Evolutionary conservation across 2,797 vertebrate species (phyloP), one percentile per base, ranked within the genome.

Genomic region (Gymnocypris eckloni): DNA sequence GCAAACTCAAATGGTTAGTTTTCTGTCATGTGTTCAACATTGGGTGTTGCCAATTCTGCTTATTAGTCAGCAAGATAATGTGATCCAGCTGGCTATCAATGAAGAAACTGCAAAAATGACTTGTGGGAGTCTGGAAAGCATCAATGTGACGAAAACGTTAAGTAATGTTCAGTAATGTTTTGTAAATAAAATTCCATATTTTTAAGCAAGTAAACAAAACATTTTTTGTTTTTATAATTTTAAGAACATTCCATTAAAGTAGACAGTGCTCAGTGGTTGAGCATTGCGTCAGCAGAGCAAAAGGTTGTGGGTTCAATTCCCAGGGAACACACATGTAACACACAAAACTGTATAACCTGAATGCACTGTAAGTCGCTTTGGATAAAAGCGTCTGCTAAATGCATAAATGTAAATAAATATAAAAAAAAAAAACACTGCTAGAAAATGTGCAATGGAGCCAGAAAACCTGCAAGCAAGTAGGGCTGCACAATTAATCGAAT

Each of bases 61-160:
- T 8, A 79, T 79, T 64, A 64, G 56, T 64, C n/a, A 45, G 13
- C 37, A 79, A 79, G 56, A 20, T 79, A 79, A 79, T 45, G 39
- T 45, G 28, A 18, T 61, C 39, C 56, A 79, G 56, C n/a, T 64
- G 56, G 56, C 56, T 43, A 45, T 25, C 15, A 28, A 6, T 28
- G 15, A 2, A 64, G 77, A 16, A 64, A 64, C 16, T 45, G 56
- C 39, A 12, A 28, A 59, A 45, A 64, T 64, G 9, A 45, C 39
- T 79, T 25, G 39, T 45, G 52, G 12, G 22, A 28, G 2, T 28
- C 76, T 78, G 75, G 52, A 59, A 78, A 41, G 54, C 76, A 64
- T 61, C 56, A 61, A 43, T 61, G 56, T 45, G 56, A 61, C 1
- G 8, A 18, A 79, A 79, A 43, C 39, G 43, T 13, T 39, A 50